A percentile compares a stretch with the other conserved stretches of the same genome.
phyloP scores from a whole-genome alignment of 2,888 invertebrate genomes.

The Masnerella sp. region DNA sequence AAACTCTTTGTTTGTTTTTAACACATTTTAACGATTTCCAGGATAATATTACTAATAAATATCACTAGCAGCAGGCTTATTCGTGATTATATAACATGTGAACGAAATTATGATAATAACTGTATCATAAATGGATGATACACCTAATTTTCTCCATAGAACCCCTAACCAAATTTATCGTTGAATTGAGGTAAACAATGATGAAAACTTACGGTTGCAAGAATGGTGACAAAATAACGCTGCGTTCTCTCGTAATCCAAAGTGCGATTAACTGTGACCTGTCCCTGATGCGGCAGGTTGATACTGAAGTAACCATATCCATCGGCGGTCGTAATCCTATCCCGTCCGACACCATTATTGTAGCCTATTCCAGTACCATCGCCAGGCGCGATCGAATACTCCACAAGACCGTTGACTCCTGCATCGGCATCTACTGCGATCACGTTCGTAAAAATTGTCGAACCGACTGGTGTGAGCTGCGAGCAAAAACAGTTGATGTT shows the following conservation, averaged over 20 bases:
- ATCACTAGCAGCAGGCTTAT: too few relatives aligned
- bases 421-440: constrained; percentile 90
- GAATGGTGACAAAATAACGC: constrained; percentile 91
- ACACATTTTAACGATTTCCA: too few relatives aligned
- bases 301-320: constrained; percentile 91
- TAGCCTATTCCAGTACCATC: constrained; percentile 79
- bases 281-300: constrained; percentile 92
- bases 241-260: constrained; percentile 93
- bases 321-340: constrained; percentile 83
- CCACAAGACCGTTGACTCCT: constrained; percentile 92
- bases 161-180: too few relatives aligned
- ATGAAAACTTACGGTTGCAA: constrained; percentile 86
- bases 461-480: constrained; percentile 91
- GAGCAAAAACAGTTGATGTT: too few relatives aligned
- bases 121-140: too few relatives aligned
- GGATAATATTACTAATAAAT: too few relatives aligned
- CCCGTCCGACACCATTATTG: constrained; percentile 81
- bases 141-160: too few relatives aligned
- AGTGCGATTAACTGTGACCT: constrained; percentile 90
- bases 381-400: constrained; percentile 89
- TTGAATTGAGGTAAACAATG: background rate
- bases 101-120: too few relatives aligned
- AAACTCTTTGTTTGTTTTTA: too few relatives aligned
- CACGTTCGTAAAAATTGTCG: constrained; percentile 90
- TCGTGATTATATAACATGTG: too few relatives aligned